Evolutionary conservation across 2,113 vertebrate species (phyloP).

Genomic region (Hippocampus guttulatus): DNA sequence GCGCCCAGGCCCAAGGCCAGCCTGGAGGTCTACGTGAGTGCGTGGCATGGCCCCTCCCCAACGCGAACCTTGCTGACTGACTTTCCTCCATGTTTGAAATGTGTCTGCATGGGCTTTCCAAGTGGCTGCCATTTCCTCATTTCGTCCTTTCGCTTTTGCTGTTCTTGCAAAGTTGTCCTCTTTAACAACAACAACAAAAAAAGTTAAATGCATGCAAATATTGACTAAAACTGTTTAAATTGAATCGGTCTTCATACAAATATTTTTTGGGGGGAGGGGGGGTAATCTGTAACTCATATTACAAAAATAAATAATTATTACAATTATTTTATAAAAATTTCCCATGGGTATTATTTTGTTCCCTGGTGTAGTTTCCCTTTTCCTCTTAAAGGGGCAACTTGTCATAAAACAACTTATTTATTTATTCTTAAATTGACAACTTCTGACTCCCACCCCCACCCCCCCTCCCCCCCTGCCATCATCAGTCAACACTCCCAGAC

Average conservation of each 20-base stretch:
- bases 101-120: constrained; percentile 12
- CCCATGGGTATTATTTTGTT: too few species aligned
- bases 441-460: not conserved
- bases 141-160: not conserved
- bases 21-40: constrained; percentile 96
- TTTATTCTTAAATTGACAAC: not conserved
- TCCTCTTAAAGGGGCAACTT: too few species aligned
- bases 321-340: too few species aligned
- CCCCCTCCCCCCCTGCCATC: not conserved
- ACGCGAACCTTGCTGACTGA: constrained; percentile 10
- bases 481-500: constrained; percentile 84
- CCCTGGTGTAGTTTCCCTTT: too few species aligned
- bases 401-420: not conserved
- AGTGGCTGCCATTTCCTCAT: not conserved
- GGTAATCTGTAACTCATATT: too few species aligned
- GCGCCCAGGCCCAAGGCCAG: constrained; percentile 85
- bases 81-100: not conserved
- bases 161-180: not conserved
- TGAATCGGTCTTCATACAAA: too few species aligned
- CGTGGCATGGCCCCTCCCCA: constrained; percentile 58
- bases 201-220: too few species aligned
- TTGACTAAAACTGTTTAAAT: too few species aligned
- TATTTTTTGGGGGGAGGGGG: too few species aligned
- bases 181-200: too few species aligned
- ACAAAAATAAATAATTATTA: too few species aligned